Evolutionary conservation across 1,140 invertebrate species (phyloP), one percentile per base, ranked within the genome.

Genomic region (Musca vetustissima): DNA sequence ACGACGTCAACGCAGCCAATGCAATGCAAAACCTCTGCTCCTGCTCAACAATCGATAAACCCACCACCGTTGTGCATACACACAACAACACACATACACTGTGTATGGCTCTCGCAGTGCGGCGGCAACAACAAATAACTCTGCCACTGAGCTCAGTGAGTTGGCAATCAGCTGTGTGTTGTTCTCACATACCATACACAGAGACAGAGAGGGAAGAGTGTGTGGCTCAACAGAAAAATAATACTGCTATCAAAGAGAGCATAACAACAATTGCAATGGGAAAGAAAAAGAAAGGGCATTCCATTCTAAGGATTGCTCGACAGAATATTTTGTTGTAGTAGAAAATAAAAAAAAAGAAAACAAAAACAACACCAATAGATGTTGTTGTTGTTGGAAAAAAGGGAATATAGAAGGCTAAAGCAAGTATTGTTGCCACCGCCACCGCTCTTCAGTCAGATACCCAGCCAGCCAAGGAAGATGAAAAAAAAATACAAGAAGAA

Each of bases 31-130:
- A 28, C 28, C 22, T 43, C 9, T 61, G 19, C 36, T 61, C 57
- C 57, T 61, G 57, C 57, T 61, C 57, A 61, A 19, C 52, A 24
- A 53, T 53, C 52, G 24, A 4, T 24, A 53, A 21, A 61, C 28
- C 55, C 55, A 59, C 24, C 55, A 65, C 36, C 61, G 48, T 21
- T 53, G 19, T 15, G n/a, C n/a, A n/a, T n/a, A 53, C 15, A 24
- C 52, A 53, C 28, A 28, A 28, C 28, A 8, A 4, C 28, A 28
- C 28, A 28, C 28, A 28, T 15, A 53, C 52, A 13, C 24, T 8
- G 6, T 24, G 52, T 21, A 13, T 9, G 6, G 36, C 36, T 43
- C 36, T 43, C 36, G 36, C 11, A 43, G 6, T 13, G 36, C 36
- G 13, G 36, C 36, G 36, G 15, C 24, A 57, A 57, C 25, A 61